Evolutionary conservation across 1,140 invertebrate species (phyloP), one percentile per base, ranked within the genome.

Genomic region (Rhynchophorus ferrugineus): DNA sequence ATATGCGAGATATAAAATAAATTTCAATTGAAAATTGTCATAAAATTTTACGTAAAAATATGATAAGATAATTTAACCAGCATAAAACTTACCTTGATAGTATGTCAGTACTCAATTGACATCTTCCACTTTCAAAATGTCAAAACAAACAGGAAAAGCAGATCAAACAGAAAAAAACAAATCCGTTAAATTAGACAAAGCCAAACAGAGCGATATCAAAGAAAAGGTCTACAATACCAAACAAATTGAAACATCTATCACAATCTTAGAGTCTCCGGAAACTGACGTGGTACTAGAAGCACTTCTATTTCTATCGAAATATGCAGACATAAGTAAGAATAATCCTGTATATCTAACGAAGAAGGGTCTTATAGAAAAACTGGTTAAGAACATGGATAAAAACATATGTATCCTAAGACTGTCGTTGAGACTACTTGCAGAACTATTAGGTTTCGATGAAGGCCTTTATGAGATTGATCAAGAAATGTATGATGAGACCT

Each of bases 191-290:
- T 20, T 61, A 35, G 47, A 54, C 46, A 54, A 49, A 22, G 50
- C 49, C 8, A 51, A 59, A 37, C 54, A 33, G 18, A 44, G 51
- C 21, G 54, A 53, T 13, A 57, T 61, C 20, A 59, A 61, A 44
- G 61, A 63, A 54, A 63, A 60, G 52, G 21, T 50, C 0, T 63
- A 63, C 34, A 45, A 46, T 8, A 54, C 58, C 3, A 60, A 50
- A 35, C 50, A 61, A 56, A 55, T 63, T 14, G 59, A 61, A 50
- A 61, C 61, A 13, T 63, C 61, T 7, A 56, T 63, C 17, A 54
- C 61, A n/a, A 44, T 63, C n/a, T 29, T 63, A 3, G 57, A 61
- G 19, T 61, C 59, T 48, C 53, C 60, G 13, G 61, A 63, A 56
- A 45, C 44, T 21, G 54, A 59, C 44, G 22, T 63, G 8, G 58